Evolutionary conservation across 92 coral and sea anemone species (phyloP).

Genomic region (Chrysogorgia sp.): DNA sequence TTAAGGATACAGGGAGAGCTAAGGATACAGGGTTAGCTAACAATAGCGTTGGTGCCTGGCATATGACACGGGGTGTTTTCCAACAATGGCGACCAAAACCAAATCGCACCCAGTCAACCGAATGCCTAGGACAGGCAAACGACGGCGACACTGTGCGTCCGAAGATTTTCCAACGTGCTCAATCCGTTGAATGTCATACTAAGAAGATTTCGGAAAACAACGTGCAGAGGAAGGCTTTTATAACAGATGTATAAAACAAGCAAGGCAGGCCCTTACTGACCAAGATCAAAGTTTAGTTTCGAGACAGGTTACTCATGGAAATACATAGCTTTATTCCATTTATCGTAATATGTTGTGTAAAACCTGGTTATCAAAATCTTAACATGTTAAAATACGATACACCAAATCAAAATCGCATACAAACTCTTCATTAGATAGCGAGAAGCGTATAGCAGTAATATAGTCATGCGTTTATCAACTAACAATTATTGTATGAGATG

Average conservation of each 20-base stretch:
- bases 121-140: constrained; percentile 13
- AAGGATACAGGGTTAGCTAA: background rate
- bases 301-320: no score
- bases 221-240: constrained; percentile 25
- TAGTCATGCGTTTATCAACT: no score
- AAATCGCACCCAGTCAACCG: constrained; percentile 26
- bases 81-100: constrained; percentile 12
- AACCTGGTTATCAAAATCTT: no score
- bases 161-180: constrained; percentile 19
- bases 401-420: no score
- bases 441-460: no score
- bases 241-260: constrained; percentile 32
- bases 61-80: constrained; percentile 21
- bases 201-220: constrained; percentile 30
- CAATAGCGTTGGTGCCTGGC: constrained; percentile 4
- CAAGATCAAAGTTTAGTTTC: no score
- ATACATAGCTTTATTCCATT: no score
- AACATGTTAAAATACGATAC: no score
- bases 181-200: constrained; percentile 34
- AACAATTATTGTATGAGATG: no score
- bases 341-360: no score
- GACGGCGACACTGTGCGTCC: constrained; percentile 7
- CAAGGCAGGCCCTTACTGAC: no score
- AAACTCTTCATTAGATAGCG: no score
- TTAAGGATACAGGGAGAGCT: background rate